A percentile compares a stretch with the other conserved stretches of the same genome.
Conservation (phyloP, 1,140 invertebrate genomes). For the Acromyrmex heyeri region DNA sequence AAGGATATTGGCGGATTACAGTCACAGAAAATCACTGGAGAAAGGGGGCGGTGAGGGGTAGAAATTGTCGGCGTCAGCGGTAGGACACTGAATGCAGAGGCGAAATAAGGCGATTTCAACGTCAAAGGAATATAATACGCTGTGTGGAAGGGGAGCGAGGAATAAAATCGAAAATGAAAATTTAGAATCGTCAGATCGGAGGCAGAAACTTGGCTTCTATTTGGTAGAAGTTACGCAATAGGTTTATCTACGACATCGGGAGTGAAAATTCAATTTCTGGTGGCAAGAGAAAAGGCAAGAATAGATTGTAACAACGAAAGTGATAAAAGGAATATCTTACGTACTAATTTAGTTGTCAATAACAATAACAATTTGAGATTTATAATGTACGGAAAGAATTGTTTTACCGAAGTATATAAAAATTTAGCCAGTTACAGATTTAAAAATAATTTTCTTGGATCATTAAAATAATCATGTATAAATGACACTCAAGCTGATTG, state of each 20-base stretch:
- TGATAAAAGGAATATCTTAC: neutral
- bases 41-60: too few relatives aligned
- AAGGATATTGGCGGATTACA: constrained; percentile 26
- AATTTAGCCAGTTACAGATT: too few relatives aligned
- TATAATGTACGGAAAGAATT: too few relatives aligned
- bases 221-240: constrained; percentile 3
- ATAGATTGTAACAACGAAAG: neutral
- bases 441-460: too few relatives aligned
- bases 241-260: constrained; percentile 1
- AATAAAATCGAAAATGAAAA: constrained; percentile 59
- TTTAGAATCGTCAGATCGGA: constrained; percentile 38
- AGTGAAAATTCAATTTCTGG: constrained; percentile 26
- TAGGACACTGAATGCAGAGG: constrained; percentile 8
- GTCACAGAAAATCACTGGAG: constrained; percentile 6
- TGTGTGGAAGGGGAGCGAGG: neutral
- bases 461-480: too few relatives aligned
- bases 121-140: constrained; percentile 40
- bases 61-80: neutral
- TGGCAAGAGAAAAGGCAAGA: neutral
- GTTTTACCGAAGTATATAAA: too few relatives aligned
- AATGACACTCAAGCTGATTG: too few relatives aligned
- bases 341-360: neutral
- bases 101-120: constrained; percentile 27
- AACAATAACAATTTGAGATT: neutral
- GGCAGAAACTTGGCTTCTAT: neutral